Conservation (phyloP, 37 sponge, comb jelly and placozoan genomes). For the Eunapius fragilis region DNA sequence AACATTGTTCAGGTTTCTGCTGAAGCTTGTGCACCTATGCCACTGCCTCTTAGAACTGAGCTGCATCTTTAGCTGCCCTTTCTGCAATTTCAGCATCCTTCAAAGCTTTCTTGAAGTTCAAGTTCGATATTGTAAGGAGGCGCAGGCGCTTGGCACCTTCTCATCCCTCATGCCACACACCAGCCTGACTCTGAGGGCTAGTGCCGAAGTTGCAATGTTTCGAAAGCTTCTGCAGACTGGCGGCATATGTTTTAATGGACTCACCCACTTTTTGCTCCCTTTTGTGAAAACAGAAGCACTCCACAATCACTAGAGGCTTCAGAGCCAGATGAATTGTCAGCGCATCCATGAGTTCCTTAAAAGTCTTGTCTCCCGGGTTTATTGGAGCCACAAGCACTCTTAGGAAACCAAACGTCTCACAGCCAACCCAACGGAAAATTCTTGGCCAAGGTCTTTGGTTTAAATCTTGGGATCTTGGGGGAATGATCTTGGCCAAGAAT, state of each 20-base stretch:
- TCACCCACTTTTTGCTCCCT: slow-evolving; percentile 27
- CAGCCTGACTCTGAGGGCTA: not conserved
- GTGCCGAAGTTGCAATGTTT: slow-evolving; percentile 24
- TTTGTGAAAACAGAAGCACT: slow-evolving; percentile 26
- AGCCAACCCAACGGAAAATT: slow-evolving; percentile 2
- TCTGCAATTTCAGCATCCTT: not conserved
- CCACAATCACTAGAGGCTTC: slow-evolving; percentile 16
- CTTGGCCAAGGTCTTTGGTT: too few species aligned
- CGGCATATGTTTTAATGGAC: slow-evolving; percentile 17
- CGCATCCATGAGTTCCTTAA: slow-evolving; percentile 7
- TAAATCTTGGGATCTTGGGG: too few species aligned
- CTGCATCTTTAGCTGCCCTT: not conserved
- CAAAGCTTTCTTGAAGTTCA: not conserved
- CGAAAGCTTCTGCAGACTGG: slow-evolving; percentile 22
- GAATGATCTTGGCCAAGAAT: too few species aligned
- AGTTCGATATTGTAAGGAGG: not conserved
- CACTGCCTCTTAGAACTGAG: not conserved
- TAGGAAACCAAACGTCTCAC: slow-evolving; percentile 10
- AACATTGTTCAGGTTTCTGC: not conserved
- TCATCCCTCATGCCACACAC: not conserved
- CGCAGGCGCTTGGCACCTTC: not conserved
- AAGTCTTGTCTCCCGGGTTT: slow-evolving; percentile 17
- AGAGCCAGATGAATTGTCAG: slow-evolving; percentile 19
- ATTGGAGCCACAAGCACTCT: slow-evolving; percentile 30
- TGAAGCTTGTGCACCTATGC: not conserved